phyloP scores from a whole-genome alignment of 2,113 vertebrate species.

The Colistium nudipinnis region DNA sequence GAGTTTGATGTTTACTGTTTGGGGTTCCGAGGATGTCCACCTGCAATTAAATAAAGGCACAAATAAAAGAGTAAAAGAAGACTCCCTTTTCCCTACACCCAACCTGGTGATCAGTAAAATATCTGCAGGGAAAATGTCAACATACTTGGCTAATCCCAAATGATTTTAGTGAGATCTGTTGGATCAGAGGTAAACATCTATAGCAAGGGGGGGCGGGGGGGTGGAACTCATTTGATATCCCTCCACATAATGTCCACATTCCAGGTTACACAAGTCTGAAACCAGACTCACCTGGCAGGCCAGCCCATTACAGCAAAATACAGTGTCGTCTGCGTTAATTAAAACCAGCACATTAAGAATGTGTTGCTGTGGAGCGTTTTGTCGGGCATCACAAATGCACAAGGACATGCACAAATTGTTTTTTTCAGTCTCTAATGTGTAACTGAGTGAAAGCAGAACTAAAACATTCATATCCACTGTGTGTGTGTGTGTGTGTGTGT shows the following conservation, averaged over 20 bases:
- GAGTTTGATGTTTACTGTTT: too few species aligned
- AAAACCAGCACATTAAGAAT: conserved; percentile 20
- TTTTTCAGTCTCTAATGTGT: conserved; percentile 29
- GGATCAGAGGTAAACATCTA: neutral
- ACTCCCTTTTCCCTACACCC: conserved; percentile 19
- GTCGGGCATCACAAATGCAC: conserved; percentile 42
- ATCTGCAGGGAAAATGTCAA: neutral
- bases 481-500: conserved; percentile 25
- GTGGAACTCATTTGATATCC: conserved; percentile 23
- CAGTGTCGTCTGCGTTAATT: conserved; percentile 50
- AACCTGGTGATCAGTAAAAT: conserved; percentile 4
- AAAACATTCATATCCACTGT: conserved; percentile 53
- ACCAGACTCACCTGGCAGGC: neutral
- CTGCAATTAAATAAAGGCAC: conserved; percentile 71
- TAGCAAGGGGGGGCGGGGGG: too few species aligned
- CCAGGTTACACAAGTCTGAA: conserved; percentile 2
- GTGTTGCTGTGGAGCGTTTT: conserved; percentile 28
- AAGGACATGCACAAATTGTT: conserved; percentile 56
- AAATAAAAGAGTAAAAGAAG: conserved; percentile 51
- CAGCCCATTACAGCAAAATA: conserved; percentile 35
- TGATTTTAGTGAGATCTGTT: neutral
- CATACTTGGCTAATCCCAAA: conserved; percentile 5
- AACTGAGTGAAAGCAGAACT: conserved; percentile 41
- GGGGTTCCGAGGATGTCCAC: too few species aligned
- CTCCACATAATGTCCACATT: conserved; percentile 1